Evolutionary conservation across 2,797 vertebrate species (phyloP).

Genomic region (Luscinia luscinia): DNA sequence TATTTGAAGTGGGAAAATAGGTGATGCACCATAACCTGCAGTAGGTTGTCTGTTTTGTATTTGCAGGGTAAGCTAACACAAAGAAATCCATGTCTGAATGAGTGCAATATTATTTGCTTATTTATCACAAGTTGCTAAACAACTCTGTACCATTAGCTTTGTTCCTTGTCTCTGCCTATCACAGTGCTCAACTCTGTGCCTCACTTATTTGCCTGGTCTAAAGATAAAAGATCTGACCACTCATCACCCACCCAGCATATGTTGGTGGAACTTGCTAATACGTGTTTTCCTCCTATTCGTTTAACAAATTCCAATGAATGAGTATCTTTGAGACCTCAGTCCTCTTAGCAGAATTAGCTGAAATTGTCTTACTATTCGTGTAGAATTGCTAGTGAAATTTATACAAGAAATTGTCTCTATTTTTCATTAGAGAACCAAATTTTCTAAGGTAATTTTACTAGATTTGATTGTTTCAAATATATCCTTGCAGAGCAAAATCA

Average conservation of each 20-base stretch:
- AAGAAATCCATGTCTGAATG: background rate
- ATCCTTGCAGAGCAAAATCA: background rate
- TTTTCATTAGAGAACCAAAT: background rate
- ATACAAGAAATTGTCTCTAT: background rate
- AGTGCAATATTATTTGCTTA: background rate
- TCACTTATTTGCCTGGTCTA: background rate
- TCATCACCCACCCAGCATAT: background rate
- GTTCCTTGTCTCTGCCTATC: background rate
- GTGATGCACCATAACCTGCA: background rate
- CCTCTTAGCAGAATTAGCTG: background rate
- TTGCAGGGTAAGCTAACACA: background rate
- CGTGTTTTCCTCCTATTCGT: background rate
- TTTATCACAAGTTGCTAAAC: background rate
- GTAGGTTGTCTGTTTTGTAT: accelerated
- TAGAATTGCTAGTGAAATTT: background rate
- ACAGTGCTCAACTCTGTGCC: background rate
- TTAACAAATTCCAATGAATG: background rate
- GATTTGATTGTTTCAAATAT: background rate
- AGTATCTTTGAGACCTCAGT: background rate
- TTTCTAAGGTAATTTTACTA: background rate
- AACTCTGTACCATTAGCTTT: background rate
- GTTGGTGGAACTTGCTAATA: background rate
- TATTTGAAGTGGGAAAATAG: background rate
- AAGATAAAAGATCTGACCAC: background rate
- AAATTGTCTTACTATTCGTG: background rate